These are phyloP conservation scores for Aphrocallistes beatrix DNA, from an alignment of 37 sponge, comb jelly and placozoan genomes.

Conservation along the genomic window DNA sequence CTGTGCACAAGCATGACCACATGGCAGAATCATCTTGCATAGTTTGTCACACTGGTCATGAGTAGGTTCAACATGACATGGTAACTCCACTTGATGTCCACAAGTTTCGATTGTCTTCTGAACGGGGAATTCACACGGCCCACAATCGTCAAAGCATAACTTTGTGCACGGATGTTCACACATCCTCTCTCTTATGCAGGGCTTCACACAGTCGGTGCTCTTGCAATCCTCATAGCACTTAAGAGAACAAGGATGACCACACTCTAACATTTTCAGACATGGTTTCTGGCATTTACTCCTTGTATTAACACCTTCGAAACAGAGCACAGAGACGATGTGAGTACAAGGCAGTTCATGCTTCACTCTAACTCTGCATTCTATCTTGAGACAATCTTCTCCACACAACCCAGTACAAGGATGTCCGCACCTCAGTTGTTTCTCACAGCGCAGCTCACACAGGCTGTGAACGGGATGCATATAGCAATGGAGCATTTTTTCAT, in stretches of 20 bases:
- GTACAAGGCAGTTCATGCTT: not conserved
- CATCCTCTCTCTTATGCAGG: not conserved
- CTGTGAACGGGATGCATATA: conserved; percentile 46
- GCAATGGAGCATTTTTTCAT: conserved; percentile 52
- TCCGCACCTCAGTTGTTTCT: conserved; percentile 33
- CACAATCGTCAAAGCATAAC: not conserved
- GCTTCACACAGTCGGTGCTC: not conserved
- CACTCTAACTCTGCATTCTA: conserved; percentile 27
- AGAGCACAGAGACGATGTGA: not conserved
- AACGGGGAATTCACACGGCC: not conserved
- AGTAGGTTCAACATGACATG: not conserved
- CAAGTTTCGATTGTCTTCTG: not conserved
- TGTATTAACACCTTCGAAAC: not conserved
- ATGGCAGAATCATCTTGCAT: not conserved
- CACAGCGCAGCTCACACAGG: conserved; percentile 41
- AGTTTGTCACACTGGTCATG: not conserved
- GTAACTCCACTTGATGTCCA: not conserved
- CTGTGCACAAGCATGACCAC: not conserved
- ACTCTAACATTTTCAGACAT: not conserved
- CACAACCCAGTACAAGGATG: conserved; percentile 81
- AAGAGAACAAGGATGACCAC: not conserved
- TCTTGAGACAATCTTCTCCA: conserved; percentile 57
- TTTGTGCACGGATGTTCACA: not conserved
- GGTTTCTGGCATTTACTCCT: not conserved
- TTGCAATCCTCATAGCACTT: not conserved